phyloP scores from a whole-genome alignment of 2,113 vertebrate genomes.

The Leucosticte australis region DNA sequence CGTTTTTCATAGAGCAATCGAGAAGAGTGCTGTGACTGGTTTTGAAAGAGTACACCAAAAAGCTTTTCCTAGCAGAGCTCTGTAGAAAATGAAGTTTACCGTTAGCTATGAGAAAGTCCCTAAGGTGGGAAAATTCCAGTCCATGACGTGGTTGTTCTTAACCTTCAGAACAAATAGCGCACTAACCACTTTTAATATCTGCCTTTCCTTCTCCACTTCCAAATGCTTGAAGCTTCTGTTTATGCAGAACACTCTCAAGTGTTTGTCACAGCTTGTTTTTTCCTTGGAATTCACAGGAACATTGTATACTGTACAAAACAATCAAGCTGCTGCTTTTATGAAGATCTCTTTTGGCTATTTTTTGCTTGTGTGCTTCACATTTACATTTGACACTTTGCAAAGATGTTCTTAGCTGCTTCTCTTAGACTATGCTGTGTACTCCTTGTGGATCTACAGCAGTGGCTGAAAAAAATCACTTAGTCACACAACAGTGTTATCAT shows the following conservation, averaged over 20 bases:
- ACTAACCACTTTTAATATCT: neutral
- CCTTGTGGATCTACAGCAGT: neutral
- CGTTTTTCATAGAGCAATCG: neutral
- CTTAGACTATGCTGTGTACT: neutral
- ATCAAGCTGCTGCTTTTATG: slow-evolving; percentile 11
- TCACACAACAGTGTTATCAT: neutral
- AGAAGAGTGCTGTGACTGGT: neutral
- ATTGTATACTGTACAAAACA: slow-evolving; percentile 33
- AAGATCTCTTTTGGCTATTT: neutral
- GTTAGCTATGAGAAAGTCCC: neutral
- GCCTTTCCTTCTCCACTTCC: neutral
- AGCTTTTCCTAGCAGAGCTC: slow-evolving; percentile 32
- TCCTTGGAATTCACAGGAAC: slow-evolving; percentile 30
- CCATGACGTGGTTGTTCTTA: neutral
- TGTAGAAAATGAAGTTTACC: neutral
- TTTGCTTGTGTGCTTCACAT: neutral
- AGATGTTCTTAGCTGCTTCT: neutral
- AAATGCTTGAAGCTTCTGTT: neutral
- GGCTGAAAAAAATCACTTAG: neutral
- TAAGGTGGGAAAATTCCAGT: slow-evolving; percentile 3
- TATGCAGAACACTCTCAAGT: neutral
- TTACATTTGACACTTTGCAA: neutral
- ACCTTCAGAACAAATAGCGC: neutral
- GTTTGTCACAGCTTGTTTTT: slow-evolving; percentile 49
- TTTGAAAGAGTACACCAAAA: slow-evolving; percentile 8